Evolutionary conservation across 1,140 invertebrate species (phyloP), one percentile per base, ranked within the genome.

Genomic region (Mya arenaria): DNA sequence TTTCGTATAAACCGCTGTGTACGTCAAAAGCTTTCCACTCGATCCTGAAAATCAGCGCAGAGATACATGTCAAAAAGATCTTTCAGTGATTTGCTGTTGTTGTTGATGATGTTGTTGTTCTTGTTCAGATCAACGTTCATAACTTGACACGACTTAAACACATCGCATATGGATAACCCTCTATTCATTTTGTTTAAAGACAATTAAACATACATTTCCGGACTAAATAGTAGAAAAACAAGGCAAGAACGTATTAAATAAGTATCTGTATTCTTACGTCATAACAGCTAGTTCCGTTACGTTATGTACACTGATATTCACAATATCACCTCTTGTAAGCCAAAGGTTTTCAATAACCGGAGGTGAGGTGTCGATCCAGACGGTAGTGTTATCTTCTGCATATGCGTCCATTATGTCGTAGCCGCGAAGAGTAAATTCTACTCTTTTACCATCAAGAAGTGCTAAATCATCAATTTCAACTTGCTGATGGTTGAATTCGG

Each of bases 1-100:
- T 69, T 25, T 63, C 81, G n/a, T 83, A 28, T 39, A 87, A 41
- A 23, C 86, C 86, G 41, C 86, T 87, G 69, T 87, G 81, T 28
- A 66, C 48, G 48, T 87, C 86, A 75, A 68, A 87, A 0, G 78
- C 82, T 60, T 77, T 79, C 86, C 86, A 87, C 52, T 87, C 86
- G 30, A 87, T 82, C 3, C 86, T 87, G 77, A 34, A n/a, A n/a
- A n/a, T 8, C 34, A 65, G 13, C 6, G 5, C 13, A 65, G 13
- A 65, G 13, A 30, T 65, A 65, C 10, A 32, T 65, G 25, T 17
- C 28, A 17, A 62, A 28, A 13, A 62, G 28, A 15, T 13, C 58
- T 13, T 48, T 13, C 13, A 13, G n/a, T 48, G 44, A 48, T 13
- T n/a, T n/a, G n/a, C 13, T 48, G n/a, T 48, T 48, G 13, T 48